Evolutionary conservation across 1,140 invertebrate species (phyloP).

Genomic region (Tetranychus cinnabarinus): DNA sequence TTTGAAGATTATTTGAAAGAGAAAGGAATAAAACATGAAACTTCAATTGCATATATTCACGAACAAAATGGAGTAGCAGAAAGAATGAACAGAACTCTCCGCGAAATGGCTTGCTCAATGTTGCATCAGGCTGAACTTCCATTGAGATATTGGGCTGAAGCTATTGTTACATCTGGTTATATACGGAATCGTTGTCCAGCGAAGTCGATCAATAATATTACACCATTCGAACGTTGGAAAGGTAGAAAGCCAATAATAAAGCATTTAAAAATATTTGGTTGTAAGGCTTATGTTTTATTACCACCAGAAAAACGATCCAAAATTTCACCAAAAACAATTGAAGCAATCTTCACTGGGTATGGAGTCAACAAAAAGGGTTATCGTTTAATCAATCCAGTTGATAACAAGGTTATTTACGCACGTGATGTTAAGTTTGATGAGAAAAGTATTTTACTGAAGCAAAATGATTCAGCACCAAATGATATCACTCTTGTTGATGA

Average conservation of each 20-base stretch:
- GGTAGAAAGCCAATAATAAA: constrained; percentile 2
- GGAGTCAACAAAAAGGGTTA: neutral
- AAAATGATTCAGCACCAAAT: neutral
- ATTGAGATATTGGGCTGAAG: neutral
- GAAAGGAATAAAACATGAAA: neutral
- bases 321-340: constrained; percentile 4
- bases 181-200: neutral
- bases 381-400: neutral
- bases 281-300: constrained; percentile 4
- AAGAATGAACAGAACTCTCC: constrained; percentile 19
- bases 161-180: neutral
- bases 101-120: constrained; percentile 7
- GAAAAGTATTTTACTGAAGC: neutral
- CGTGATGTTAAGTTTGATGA: neutral
- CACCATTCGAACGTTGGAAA: constrained; percentile 11
- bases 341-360: constrained; percentile 5
- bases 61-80: constrained; percentile 22
- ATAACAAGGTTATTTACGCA: neutral
- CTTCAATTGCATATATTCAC: constrained; percentile 16
- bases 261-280: constrained; percentile 5
- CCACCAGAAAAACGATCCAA: neutral
- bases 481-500: neutral
- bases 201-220: neutral
- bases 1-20: neutral
- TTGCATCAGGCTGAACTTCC: neutral